Evolutionary conservation across 2,797 vertebrate genomes (phyloP).

Genomic region (Chelonia mydas): DNA sequence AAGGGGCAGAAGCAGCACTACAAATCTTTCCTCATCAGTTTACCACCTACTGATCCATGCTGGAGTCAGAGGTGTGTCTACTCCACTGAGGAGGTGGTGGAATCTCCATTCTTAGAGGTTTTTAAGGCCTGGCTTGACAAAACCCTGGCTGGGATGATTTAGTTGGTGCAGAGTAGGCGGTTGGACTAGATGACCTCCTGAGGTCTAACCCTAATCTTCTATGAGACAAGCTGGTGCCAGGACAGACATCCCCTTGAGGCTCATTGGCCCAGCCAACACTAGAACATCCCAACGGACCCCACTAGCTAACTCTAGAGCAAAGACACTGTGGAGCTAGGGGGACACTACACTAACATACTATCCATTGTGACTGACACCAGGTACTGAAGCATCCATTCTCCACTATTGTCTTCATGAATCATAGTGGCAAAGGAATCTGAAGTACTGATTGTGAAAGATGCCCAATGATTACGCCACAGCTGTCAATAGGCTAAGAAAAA

Average conservation of each 20-base stretch:
- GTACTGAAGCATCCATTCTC: neutral
- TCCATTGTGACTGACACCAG: neutral
- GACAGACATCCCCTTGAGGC: neutral
- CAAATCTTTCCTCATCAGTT: neutral
- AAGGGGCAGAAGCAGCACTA: too few species aligned
- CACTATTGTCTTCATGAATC: neutral
- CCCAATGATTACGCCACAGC: too few species aligned
- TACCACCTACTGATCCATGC: neutral
- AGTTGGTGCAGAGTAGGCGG: too few species aligned
- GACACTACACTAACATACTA: fast-evolving
- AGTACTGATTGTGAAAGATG: fast-evolving
- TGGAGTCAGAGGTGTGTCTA: neutral
- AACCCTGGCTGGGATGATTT: too few species aligned
- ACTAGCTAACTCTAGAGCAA: fast-evolving
- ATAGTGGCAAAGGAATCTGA: neutral
- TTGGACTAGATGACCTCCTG: too few species aligned
- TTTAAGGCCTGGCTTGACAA: too few species aligned
- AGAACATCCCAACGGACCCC: neutral
- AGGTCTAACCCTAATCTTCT: too few species aligned
- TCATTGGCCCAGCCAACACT: neutral
- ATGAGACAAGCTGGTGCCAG: neutral
- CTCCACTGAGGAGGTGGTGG: neutral
- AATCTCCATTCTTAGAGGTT: too few species aligned
- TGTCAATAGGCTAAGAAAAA: neutral
- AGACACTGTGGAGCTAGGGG: neutral